Base-by-base conservation (phyloP, 2,888 invertebrate genomes). In the Epirrhoe tristata region DNA sequence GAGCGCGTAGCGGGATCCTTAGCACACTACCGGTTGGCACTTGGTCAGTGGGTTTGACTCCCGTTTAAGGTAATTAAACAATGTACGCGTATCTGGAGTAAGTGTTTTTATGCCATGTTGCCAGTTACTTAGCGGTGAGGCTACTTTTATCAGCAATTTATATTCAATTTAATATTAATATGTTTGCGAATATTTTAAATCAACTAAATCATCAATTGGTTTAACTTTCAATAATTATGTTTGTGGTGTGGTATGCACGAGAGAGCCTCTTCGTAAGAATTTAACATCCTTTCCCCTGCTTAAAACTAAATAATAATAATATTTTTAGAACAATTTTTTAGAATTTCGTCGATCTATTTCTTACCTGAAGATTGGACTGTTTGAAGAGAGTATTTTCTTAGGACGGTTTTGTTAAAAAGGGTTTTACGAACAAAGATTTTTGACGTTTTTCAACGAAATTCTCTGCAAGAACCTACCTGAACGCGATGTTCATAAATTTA, bases 11-110 rank as follows among this genome's bases (percentile, higher is more conserved):
- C 12, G 12, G 39, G 39, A 43, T 5, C 39, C 5, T 59, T 66
- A 52, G 52, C 31, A 36, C 65, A 43, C 34, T 61, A 51, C 51
- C 50, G 55, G 51, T 56, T 32, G 46, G 36, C n/a, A 24, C 63
- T 64, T 70, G 70, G 72, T 69, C 70, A 72, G 64, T 66, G 36
- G 57, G 70, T 59, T 67, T 65, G 57, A 61, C 62, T 43, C 58
- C 67, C 72, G 72, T 73, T 71, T 53, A 54, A 17, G 60, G 67
- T 66, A 71, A 73, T 69, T 71, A 72, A 71, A 72, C 70, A 70
- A 68, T 74, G 71, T 65, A 60, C 56, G 61, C 59, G 55, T 57
- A 56, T 39, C 54, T 52, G 54, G 32, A 39, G 58, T 62, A 58
- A 53, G 63, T 34, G n/a, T 43, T 60, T n/a, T 34, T 7, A 52